phyloP scores from a whole-genome alignment of 2,797 vertebrate genomes.

The Neosilurus hyrtlii region DNA sequence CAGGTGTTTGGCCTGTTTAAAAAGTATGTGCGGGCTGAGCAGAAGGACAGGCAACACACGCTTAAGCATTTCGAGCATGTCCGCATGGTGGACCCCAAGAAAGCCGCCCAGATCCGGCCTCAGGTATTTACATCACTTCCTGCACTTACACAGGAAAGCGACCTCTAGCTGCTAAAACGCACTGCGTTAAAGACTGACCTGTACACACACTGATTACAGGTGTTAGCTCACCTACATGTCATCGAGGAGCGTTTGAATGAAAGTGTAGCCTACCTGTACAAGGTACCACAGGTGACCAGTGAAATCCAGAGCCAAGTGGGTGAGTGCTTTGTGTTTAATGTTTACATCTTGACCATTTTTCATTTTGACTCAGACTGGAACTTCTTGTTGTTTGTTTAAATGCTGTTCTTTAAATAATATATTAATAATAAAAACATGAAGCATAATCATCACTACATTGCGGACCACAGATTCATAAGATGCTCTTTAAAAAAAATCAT shows the following conservation, averaged over 20 bases:
- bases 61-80: constrained; percentile 96
- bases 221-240: constrained; percentile 94
- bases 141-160: background rate
- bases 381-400: background rate
- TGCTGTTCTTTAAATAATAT: background rate
- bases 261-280: constrained; percentile 91
- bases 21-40: constrained; percentile 94
- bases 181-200: background rate
- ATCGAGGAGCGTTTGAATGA: constrained; percentile 98
- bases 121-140: constrained; percentile 72
- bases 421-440: too few species aligned
- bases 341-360: background rate
- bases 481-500: background rate
- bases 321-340: constrained; percentile 60
- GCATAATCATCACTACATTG: background rate
- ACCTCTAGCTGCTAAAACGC: background rate
- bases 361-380: background rate
- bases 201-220: constrained; percentile 65
- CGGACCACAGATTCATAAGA: background rate
- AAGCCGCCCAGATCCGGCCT: constrained; percentile 93
- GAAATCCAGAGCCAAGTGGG: constrained; percentile 97
- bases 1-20: constrained; percentile 93
- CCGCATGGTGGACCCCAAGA: constrained; percentile 94
- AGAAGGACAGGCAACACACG: constrained; percentile 96
- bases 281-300: constrained; percentile 87